Evolutionary conservation across 2,888 invertebrate genomes (phyloP).

Genomic region (Galerucella calmariensis): DNA sequence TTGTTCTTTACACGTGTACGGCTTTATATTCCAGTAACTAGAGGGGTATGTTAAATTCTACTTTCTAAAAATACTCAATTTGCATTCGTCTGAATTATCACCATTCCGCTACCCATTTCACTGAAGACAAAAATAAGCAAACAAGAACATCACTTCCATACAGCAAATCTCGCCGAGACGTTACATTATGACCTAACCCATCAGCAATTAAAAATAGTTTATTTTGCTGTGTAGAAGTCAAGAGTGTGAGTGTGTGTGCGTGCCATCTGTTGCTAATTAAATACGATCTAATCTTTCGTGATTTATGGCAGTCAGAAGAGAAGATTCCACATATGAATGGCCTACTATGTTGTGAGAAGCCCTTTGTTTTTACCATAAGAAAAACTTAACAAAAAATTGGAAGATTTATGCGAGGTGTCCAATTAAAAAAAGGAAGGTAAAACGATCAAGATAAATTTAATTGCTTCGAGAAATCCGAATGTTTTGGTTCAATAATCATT

Average conservation of each 20-base stretch:
- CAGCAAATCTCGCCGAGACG: slow-evolving; percentile 13
- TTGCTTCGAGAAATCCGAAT: slow-evolving; percentile 24
- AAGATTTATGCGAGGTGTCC: slow-evolving; percentile 32
- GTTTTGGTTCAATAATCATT: slow-evolving; percentile 15
- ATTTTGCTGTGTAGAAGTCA: slow-evolving; percentile 23
- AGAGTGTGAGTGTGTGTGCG: slow-evolving; percentile 17
- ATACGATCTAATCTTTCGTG: slow-evolving; percentile 32
- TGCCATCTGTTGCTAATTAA: slow-evolving; percentile 35
- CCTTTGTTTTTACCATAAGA: slow-evolving; percentile 26
- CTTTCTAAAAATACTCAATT: not conserved
- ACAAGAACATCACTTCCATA: not conserved
- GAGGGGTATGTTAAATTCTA: not conserved
- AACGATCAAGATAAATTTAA: slow-evolving; percentile 30
- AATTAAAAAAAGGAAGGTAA: slow-evolving; percentile 16
- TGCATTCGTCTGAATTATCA: not conserved
- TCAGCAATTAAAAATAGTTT: slow-evolving; percentile 29
- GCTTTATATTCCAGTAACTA: not conserved
- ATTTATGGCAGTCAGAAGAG: slow-evolving; percentile 28
- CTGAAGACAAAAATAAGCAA: not conserved
- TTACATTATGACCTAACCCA: slow-evolving; percentile 15
- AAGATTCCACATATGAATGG: slow-evolving; percentile 32
- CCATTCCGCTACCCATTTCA: not conserved
- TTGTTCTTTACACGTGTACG: not conserved
- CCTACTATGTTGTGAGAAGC: slow-evolving; percentile 31
- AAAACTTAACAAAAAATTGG: slow-evolving; percentile 15